Evolutionary conservation across 2,888 invertebrate species (phyloP).

Genomic region (Ditylenchus weischeri): DNA sequence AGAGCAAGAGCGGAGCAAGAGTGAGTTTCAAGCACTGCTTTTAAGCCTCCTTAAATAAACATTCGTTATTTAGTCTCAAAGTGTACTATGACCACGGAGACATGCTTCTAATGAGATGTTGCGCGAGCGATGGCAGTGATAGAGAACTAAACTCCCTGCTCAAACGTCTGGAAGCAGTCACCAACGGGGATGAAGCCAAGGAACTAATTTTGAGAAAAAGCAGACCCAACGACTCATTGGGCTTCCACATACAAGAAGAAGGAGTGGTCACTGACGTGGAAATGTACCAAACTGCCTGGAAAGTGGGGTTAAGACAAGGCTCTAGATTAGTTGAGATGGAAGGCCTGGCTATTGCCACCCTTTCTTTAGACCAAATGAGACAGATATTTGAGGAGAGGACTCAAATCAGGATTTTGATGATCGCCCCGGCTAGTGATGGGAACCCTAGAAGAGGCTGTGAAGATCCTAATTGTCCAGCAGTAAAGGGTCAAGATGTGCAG

Average conservation of each 20-base stretch:
- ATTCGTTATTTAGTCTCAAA: constrained; percentile 40
- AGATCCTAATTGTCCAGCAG: constrained; percentile 50
- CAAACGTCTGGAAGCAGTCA: constrained; percentile 76
- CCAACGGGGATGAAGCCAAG: constrained; percentile 68
- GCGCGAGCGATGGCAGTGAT: constrained; percentile 67
- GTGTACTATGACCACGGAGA: constrained; percentile 87
- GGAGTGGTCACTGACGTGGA: constrained; percentile 92
- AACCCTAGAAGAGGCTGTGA: constrained; percentile 47
- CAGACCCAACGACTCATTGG: constrained; percentile 48
- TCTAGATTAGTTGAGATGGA: constrained; percentile 74
- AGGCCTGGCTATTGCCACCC: constrained; percentile 43
- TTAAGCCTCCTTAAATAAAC: too few relatives aligned
- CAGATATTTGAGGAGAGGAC: constrained; percentile 45
- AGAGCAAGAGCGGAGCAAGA: constrained; percentile 50
- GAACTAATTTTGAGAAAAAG: constrained; percentile 71
- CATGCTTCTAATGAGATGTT: constrained; percentile 72
- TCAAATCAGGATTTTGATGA: constrained; percentile 46
- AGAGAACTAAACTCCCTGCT: constrained; percentile 74
- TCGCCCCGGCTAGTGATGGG: constrained; percentile 51
- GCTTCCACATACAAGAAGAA: constrained; percentile 56
- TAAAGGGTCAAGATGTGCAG: constrained; percentile 48
- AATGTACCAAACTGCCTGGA: constrained; percentile 61
- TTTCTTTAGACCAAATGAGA: constrained; percentile 49
- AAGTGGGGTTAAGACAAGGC: constrained; percentile 81
- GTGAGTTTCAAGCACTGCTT: too few relatives aligned